Evolutionary conservation across 2,888 invertebrate species (phyloP), one percentile per base, ranked within the genome.

Genomic region (Hololepta plana): DNA sequence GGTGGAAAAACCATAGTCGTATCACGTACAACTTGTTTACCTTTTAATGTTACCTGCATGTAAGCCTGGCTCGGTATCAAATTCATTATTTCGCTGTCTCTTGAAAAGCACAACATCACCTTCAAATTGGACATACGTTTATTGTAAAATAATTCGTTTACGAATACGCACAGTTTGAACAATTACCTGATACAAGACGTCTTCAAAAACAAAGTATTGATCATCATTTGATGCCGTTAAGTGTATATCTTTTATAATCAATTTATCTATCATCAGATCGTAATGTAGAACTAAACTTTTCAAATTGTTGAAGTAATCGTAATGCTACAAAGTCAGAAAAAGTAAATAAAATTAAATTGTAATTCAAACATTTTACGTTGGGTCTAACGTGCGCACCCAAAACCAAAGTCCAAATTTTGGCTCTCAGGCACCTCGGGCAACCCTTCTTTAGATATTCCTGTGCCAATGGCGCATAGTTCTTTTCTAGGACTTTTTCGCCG

Each of bases 171-270:
- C 15, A 19, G 15, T 19, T 16, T 24, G 12, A 3, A 9, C 7
- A 25, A 24, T 37, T 47, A 82, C 80, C 64, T 93, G 91, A 51
- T 90, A 90, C 2, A 95, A 57, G 28, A 90, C 72, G 55, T 95
- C 95, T 60, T 95, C 93, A 51, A 91, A 95, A 0, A 95, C 91
- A 51, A 95, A 95, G 51, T 93, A 93, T 50, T 93, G 93, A 52
- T 95, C 93, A 48, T 95, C 93, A 51, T 95, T 95, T 6, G 90
- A 88, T 0, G 93, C 90, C 1, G 93, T 95, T 32, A 93, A 54
- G 52, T 90, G 90, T 5, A 95, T 84, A 49, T 95, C 95, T 62
- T 93, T 95, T 41, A 91, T 85, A 40, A 93, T 80, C 5, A 95
- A 60, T 51, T 87, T 88, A 51, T 95, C 93, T 15, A 90, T 80